Base-by-base conservation (phyloP, 2,797 vertebrate genomes). In the Anniella stebbinsi region DNA sequence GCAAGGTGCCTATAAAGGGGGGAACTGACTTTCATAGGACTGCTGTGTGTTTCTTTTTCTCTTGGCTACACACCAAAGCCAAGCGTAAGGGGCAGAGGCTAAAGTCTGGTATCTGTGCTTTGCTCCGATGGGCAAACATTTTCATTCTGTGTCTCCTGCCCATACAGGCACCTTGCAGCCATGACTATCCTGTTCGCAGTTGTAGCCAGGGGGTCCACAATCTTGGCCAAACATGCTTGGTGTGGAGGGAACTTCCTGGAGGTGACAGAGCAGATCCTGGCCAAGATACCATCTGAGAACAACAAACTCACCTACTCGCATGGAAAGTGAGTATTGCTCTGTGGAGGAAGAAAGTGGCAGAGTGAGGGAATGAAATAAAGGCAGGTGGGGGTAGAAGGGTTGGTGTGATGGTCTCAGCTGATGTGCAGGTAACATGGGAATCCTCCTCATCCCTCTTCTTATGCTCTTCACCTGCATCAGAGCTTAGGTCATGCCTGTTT, bases 121-220 rank as follows among this genome's bases (percentile, higher is more conserved):
- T 28, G 45, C 38, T 69, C 88, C 80, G 87, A 5, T 91, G 70
- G 23, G 82, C 67, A 89, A 86, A 5, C 51, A 1, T 30, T 60
- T 45, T 67, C 23, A n/a, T 78, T 60, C 51, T 75, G 0, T 45
- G 0, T 3, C 2, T 90, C 7, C 4, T 75, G 89, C 87, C 63
- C 51, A 57, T 75, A 33, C 95, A 95, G 93, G 89, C 92, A 95
- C 94, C 0, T 81, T 87, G 93, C 88, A 96, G 96, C 95, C 97
- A 99, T 99, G 99, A 99, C 99, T 87, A 99, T 99, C 97, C 98
- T 99, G 67, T 99, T 99, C 85, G 98, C 98, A 28, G 99, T 99
- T 60, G 99, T 99, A 97, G 98, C 98, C 28, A 98, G 99, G 94
- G 99, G 99, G 95, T 99, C 98, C 87, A 99, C 99, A 91, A 98